These are phyloP conservation scores for Cherax destructor DNA, from an alignment of 1,140 invertebrate species.

Conservation along the genomic window DNA sequence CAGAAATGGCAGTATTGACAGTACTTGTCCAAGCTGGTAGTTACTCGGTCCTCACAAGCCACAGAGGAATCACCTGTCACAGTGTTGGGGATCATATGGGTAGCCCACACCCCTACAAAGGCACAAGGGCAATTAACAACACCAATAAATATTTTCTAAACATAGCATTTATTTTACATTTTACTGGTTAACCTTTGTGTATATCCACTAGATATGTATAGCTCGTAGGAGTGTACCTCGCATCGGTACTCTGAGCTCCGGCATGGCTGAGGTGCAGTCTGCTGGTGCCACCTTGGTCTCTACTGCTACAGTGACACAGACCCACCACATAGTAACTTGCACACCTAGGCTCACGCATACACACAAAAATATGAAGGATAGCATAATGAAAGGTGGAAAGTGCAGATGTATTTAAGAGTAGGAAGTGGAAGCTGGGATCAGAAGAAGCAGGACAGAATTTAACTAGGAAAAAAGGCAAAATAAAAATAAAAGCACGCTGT, in stretches of 20 bases:
- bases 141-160: slow-evolving; percentile 5
- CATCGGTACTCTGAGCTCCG: background rate
- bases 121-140: slow-evolving; percentile 26
- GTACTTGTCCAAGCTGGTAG: slow-evolving; percentile 50
- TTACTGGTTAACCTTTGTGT: background rate
- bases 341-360: slow-evolving; percentile 43
- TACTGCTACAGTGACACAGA: slow-evolving; percentile 54
- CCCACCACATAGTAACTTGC: slow-evolving; percentile 42
- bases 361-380: background rate
- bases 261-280: slow-evolving; percentile 41
- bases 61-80: slow-evolving; percentile 65
- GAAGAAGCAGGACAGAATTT: slow-evolving; percentile 41
- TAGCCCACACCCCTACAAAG: slow-evolving; percentile 39
- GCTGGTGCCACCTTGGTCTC: slow-evolving; percentile 53
- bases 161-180: background rate
- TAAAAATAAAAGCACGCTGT: background rate
- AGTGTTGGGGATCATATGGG: slow-evolving; percentile 29
- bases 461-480: slow-evolving; percentile 11
- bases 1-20: slow-evolving; percentile 66
- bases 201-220: background rate
- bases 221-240: background rate
- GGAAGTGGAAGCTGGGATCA: slow-evolving; percentile 8
- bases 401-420: slow-evolving; percentile 9
- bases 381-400: slow-evolving; percentile 5
- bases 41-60: slow-evolving; percentile 58